Conservation (phyloP, 2,113 vertebrate genomes). For the Grantiella picta region DNA sequence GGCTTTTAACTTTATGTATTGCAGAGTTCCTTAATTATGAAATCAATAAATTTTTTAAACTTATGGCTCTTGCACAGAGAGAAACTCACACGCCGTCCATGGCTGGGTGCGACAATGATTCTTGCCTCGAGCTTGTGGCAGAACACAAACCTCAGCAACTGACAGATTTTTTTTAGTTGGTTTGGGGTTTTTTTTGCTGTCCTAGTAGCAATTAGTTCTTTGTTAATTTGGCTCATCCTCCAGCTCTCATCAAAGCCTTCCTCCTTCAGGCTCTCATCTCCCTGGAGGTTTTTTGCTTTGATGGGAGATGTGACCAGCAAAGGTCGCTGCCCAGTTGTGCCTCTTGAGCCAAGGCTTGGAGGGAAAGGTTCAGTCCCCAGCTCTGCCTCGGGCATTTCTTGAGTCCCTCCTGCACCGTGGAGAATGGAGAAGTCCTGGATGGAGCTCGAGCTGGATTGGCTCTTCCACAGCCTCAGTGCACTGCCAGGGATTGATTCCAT, state of each 20-base stretch:
- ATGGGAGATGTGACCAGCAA: background rate
- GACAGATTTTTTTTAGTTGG: background rate
- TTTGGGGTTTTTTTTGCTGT: background rate
- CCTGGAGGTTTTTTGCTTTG: background rate
- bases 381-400: fast-evolving
- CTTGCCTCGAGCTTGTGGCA: background rate
- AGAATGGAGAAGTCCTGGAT: background rate
- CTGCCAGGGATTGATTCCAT: background rate
- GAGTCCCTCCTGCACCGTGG: background rate
- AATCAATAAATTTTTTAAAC: slow-evolving; percentile 49
- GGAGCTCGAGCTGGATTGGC: background rate
- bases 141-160: background rate
- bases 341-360: background rate
- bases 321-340: background rate
- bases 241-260: background rate
- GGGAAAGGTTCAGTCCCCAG: background rate
- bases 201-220: background rate
- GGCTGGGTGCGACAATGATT: background rate
- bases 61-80: background rate
- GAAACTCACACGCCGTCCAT: background rate
- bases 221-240: background rate
- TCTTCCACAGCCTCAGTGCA: background rate
- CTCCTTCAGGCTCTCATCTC: background rate
- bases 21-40: slow-evolving; percentile 56
- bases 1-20: slow-evolving; percentile 49